Evolutionary conservation across 2,113 vertebrate genomes (phyloP).

Genomic region (Corapipo altera): DNA sequence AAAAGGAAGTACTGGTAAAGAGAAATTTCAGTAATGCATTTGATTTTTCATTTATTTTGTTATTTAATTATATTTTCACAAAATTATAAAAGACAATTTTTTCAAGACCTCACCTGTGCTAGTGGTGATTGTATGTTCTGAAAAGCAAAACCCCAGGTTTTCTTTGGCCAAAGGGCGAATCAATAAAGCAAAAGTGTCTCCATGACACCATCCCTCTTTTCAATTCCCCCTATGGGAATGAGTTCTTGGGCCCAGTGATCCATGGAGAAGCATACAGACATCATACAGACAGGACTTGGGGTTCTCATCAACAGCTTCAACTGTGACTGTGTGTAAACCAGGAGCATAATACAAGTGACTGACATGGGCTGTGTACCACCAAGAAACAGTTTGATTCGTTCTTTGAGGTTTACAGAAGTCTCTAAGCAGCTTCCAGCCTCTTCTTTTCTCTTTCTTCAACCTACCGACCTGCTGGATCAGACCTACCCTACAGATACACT

Average conservation of each 20-base stretch:
- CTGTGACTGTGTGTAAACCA: not conserved
- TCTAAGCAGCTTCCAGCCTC: not conserved
- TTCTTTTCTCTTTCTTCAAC: not conserved
- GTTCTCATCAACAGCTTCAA: not conserved
- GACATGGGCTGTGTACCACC: fast-evolving
- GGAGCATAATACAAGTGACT: not conserved
- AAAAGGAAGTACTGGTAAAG: not conserved
- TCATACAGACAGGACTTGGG: fast-evolving
- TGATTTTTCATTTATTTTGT: not conserved
- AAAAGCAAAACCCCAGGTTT: not conserved
- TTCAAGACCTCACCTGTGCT: not conserved
- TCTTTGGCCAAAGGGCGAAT: not conserved
- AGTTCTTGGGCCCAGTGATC: not conserved
- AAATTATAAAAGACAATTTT: not conserved
- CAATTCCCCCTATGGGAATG: not conserved
- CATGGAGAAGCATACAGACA: fast-evolving
- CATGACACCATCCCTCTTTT: not conserved
- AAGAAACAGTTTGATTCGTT: not conserved
- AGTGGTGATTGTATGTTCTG: not conserved
- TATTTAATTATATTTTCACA: not conserved
- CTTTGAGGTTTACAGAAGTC: not conserved
- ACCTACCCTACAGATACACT: not conserved
- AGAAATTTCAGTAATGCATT: not conserved
- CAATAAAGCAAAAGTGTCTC: not conserved
- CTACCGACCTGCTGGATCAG: not conserved